Evolutionary conservation across 1,140 invertebrate genomes (phyloP).

Genomic region (Scaptomyza pallida): DNA sequence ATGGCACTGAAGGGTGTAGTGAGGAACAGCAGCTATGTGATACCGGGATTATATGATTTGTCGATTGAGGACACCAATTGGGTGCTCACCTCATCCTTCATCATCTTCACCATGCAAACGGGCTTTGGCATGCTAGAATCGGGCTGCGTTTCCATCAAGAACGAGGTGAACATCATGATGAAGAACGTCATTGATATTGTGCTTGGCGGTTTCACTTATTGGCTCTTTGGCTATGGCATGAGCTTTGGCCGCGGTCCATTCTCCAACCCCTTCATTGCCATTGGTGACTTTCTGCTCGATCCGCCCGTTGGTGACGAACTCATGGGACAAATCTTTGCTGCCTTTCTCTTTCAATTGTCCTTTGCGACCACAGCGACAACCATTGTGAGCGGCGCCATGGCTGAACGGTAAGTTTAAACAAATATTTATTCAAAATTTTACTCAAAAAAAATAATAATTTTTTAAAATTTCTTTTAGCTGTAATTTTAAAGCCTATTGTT

Average conservation of each 20-base stretch:
- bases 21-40: constrained; percentile 81
- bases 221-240: constrained; percentile 96
- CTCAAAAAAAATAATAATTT: background rate
- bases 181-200: constrained; percentile 97
- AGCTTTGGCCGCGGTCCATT: constrained; percentile 91
- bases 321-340: constrained; percentile 92
- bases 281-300: constrained; percentile 90
- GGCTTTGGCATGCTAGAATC: constrained; percentile 97
- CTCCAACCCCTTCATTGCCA: constrained; percentile 90
- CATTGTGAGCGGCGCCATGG: constrained; percentile 95
- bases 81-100: constrained; percentile 96
- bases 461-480: constrained; percentile 45
- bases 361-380: constrained; percentile 96
- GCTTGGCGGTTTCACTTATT: constrained; percentile 94
- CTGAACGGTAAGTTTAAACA: constrained; percentile 87
- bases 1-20: constrained; percentile 55
- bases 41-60: constrained; percentile 84
- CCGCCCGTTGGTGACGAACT: constrained; percentile 87
- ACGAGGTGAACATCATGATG: constrained; percentile 99
- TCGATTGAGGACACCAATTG: constrained; percentile 94
- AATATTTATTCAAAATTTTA: background rate
- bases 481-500: constrained; percentile 95
- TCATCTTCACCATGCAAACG: constrained; percentile 99
- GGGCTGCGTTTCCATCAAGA: constrained; percentile 96
- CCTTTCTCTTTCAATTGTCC: constrained; percentile 94